Evolutionary conservation across 1,140 invertebrate genomes (phyloP), one percentile per base, ranked within the genome.

Genomic region (Calephelis virginiensis): DNA sequence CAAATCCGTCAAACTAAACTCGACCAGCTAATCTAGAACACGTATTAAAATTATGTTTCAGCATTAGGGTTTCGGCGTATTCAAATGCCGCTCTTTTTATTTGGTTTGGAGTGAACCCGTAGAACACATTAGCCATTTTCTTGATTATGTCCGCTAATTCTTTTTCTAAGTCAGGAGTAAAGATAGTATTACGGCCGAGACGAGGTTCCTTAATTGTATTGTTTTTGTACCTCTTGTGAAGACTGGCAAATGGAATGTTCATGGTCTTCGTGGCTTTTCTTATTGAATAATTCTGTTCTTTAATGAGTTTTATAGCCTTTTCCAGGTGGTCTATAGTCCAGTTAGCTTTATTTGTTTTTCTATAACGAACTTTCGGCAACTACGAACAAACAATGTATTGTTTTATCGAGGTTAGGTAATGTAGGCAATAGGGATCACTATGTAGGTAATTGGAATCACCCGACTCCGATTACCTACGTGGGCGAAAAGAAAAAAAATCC

Each of bases 381-480:
- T 69, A 69, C 53, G 65, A 69, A 69, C 60, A 69, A 62, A 65
- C n/a, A 68, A 68, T 53, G 64, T 40, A 69, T 48, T 61, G 37
- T 65, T 64, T 66, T 40, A 66, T 45, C 59, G 64, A 66, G 10
- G 47, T 62, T 45, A 69, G 63, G 56, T 67, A 66, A 67, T 70
- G 68, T 71, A 47, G 66, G 62, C 61, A 73, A 70, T 73, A 56
- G 63, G 71, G 69, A 59, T 70, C 71, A 70, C 63, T 61, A 69
- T 69, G 63, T 67, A 68, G 53, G 69, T 64, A 63, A 73, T 68
- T 64, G 66, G 63, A 14, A 53, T 68, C 70, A 71, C 62, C 56
- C 40, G 66, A 72, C 64, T 66, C 63, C 61, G 37, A 48, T 48
- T 12, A n/a, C 47, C 47, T 48, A 48, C 47, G 12, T 48, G 10